Percentiles rank a stretch among this genome's conserved stretches.
Evolutionary conservation across 2,113 vertebrate genomes (phyloP).

Genomic region (Tragelaphus buxtoni): DNA sequence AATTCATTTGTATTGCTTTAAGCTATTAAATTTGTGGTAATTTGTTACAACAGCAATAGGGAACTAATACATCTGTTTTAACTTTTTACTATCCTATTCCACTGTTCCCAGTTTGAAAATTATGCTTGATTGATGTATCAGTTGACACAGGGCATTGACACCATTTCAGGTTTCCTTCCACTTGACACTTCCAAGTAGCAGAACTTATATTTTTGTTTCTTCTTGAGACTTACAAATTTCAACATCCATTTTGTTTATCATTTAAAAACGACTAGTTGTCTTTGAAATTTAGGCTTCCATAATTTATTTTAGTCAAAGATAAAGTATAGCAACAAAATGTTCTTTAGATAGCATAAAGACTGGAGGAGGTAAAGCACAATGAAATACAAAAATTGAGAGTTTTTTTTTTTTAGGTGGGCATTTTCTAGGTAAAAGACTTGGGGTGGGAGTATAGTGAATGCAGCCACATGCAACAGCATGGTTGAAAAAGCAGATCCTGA

Average conservation of each 20-base stretch:
- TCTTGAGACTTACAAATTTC: neutral
- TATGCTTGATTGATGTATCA: neutral
- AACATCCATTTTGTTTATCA: neutral
- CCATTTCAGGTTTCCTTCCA: neutral
- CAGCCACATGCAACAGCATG: neutral
- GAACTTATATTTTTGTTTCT: neutral
- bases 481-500: neutral
- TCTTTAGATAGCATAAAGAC: neutral
- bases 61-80: neutral
- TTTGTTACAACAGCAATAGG: neutral
- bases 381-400: neutral
- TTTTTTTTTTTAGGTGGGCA: neutral
- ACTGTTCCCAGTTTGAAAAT: neutral
- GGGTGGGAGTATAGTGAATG: fast-evolving
- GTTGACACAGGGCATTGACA: neutral
- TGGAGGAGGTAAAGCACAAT: neutral
- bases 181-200: neutral
- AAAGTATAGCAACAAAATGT: neutral
- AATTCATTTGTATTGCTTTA: neutral
- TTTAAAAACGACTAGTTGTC: neutral
- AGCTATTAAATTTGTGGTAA: neutral
- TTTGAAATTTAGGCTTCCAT: neutral
- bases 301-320: neutral
- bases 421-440: neutral
- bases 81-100: neutral